Conservation (phyloP, 2,797 vertebrate genomes). For the Phataginus tetradactyla region DNA sequence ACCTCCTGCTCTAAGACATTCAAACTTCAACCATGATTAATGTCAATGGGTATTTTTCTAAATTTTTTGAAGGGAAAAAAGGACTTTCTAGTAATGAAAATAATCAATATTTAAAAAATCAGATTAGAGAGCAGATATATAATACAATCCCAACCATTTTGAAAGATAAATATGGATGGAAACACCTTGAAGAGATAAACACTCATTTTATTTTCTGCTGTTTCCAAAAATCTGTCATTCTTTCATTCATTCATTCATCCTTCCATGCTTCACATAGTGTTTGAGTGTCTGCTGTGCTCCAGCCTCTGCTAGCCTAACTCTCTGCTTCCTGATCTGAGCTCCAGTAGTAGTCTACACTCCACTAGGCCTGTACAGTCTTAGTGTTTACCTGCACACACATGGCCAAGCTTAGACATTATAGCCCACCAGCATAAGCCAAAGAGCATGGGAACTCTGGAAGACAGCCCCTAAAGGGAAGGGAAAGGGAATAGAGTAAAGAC, state of each 20-base stretch:
- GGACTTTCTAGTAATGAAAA: slow-evolving; percentile 18
- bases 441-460: not conserved
- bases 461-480: not conserved
- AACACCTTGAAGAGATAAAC: not conserved
- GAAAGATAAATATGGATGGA: not conserved
- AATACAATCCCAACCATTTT: not conserved
- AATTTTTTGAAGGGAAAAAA: not conserved
- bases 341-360: not conserved
- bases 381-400: not conserved
- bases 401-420: not conserved
- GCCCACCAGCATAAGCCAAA: not conserved
- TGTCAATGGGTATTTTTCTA: not conserved
- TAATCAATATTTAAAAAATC: not conserved
- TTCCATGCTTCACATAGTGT: not conserved
- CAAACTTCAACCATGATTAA: not conserved
- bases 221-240: slow-evolving; percentile 19
- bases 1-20: not conserved
- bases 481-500: not conserved
- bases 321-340: not conserved
- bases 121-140: not conserved
- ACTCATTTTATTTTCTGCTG: not conserved
- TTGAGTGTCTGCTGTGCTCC: not conserved
- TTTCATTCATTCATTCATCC: not conserved
- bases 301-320: not conserved
- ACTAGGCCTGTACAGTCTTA: not conserved